Evolutionary conservation across 2,888 invertebrate species (phyloP).

Genomic region (Seira musarum): DNA sequence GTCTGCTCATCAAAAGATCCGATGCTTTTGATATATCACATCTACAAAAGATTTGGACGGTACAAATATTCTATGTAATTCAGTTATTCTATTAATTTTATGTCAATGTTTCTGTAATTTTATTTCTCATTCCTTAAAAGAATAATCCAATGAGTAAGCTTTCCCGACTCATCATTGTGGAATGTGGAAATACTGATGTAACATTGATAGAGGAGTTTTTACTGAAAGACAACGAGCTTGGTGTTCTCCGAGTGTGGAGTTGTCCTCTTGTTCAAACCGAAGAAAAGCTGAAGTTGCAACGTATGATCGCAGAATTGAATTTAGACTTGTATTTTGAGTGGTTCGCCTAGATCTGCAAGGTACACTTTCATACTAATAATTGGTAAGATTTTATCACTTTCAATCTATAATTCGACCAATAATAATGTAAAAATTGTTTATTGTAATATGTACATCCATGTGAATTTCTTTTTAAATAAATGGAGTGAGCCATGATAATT

Average conservation of each 20-base stretch:
- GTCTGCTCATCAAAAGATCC: slow-evolving; percentile 71
- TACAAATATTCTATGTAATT: too few relatives aligned
- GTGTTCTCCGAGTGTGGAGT: slow-evolving; percentile 71
- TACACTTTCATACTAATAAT: neutral
- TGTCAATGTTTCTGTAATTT: neutral
- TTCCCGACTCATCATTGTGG: slow-evolving; percentile 70
- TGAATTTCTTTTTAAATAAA: too few relatives aligned
- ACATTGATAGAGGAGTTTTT: slow-evolving; percentile 69
- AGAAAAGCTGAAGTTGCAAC: slow-evolving; percentile 64
- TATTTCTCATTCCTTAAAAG: slow-evolving; percentile 65
- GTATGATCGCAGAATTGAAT: slow-evolving; percentile 70
- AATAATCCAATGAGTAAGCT: slow-evolving; percentile 70
- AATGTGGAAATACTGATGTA: slow-evolving; percentile 70
- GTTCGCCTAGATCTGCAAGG: slow-evolving; percentile 62
- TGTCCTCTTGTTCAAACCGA: slow-evolving; percentile 70
- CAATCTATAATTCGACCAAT: too few relatives aligned
- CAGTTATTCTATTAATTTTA: neutral
- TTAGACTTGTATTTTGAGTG: slow-evolving; percentile 71
- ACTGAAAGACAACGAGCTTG: slow-evolving; percentile 70
- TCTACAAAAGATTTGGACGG: slow-evolving; percentile 70
- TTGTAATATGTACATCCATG: too few relatives aligned
- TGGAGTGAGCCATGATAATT: too few relatives aligned
- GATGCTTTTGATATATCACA: slow-evolving; percentile 69
- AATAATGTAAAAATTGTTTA: too few relatives aligned
- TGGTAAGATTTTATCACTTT: too few relatives aligned